Evolutionary conservation across 2,888 invertebrate species (phyloP), one percentile per base, ranked within the genome.

Genomic region (Chelonus formosanus): DNA sequence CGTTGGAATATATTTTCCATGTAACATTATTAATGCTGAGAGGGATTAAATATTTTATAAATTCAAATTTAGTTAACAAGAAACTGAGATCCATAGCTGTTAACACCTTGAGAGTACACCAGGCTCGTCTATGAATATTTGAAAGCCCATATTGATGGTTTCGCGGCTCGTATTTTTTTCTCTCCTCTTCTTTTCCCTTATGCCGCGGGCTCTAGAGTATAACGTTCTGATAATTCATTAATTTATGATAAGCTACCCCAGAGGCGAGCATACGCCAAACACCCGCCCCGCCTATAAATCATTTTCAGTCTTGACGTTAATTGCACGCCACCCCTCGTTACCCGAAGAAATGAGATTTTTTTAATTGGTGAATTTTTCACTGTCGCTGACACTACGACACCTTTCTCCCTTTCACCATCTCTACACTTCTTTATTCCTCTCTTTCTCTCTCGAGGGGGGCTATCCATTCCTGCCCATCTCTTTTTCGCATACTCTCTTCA

Each of bases 361-460:
- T 82, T 82, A 82, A 82, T 82, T 82, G 81, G 78, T 76, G 76
- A 80, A 82, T 82, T 82, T 81, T 82, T 82, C 81, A 82, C 73
- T 71, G 74, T 71, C 71, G 64, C 77, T 73, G 77, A 76, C 78
- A 75, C 74, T 72, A 67, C 70, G 71, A 73, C 73, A 74, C 74
- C 65, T 67, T 67, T 60, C 58, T 59, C 57, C 50, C 65, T 56
- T 53, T 69, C 67, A 48, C 47, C 56, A 60, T 60, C 59, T 45
- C 43, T 40, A 6, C 10, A 10, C 20, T 34, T 8, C 32, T 35
- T 56, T 56, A 60, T 48, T 57, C 53, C 34, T 62, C 60, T 58
- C 44, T 44, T 58, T 40, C 45, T 52, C 60, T 53, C 53, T 52
- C 32, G 3, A 20, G 52, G 52, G 34, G 52, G 52, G 34, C 35